Percentiles rank a stretch among this genome's conserved stretches.
Evolutionary conservation across 2,888 invertebrate genomes (phyloP).

Genomic region (Hypsopygia costalis): DNA sequence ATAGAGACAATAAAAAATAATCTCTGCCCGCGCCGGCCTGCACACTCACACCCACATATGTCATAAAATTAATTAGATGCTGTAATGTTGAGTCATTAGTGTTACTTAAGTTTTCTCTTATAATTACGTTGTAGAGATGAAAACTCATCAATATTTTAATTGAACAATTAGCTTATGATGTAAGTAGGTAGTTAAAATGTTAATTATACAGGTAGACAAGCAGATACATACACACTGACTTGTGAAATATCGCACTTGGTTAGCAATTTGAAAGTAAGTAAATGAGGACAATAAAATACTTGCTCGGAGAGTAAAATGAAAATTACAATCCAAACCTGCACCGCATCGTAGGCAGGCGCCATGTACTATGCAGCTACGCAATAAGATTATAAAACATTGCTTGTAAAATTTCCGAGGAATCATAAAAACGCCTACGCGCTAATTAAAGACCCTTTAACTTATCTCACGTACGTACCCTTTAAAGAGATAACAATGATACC

Average conservation of each 20-base stretch:
- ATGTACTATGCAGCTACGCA: conserved; percentile 11
- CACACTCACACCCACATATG: not conserved
- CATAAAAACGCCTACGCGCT: conserved; percentile 51
- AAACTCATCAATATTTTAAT: not conserved
- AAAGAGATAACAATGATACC: conserved; percentile 31
- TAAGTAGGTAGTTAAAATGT: not conserved
- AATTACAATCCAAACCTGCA: conserved; percentile 1
- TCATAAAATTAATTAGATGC: conserved; percentile 1
- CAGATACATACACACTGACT: too few species aligned
- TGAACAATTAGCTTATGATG: not conserved
- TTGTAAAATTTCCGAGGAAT: conserved; percentile 21
- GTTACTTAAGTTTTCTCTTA: conserved; percentile 4
- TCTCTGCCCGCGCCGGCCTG: not conserved
- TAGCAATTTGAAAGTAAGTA: not conserved
- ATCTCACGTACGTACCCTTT: conserved; percentile 28
- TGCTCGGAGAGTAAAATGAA: not conserved
- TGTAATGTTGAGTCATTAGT: conserved; percentile 2
- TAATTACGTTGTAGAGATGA: not conserved
- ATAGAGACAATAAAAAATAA: too few species aligned
- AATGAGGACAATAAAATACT: not conserved
- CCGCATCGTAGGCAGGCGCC: conserved; percentile 10
- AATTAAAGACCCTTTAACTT: conserved; percentile 53
- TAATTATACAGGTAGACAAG: not conserved
- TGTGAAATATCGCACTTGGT: not conserved
- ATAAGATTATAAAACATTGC: conserved; percentile 12